Evolutionary conservation across 2,797 vertebrate genomes (phyloP).

Genomic region (Darevskia nairensis): DNA sequence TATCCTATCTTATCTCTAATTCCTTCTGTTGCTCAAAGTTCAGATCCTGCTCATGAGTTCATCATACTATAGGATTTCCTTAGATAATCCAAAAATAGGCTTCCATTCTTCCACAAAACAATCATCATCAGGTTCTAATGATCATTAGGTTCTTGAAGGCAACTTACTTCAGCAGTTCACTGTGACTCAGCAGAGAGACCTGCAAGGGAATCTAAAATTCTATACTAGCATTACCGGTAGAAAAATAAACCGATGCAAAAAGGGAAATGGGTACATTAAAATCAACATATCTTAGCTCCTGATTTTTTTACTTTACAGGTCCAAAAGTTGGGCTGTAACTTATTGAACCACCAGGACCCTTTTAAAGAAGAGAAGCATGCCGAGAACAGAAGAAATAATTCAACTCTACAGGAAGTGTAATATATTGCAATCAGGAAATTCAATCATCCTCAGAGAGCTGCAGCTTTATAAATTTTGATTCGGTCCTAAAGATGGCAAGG

Average conservation of each 20-base stretch:
- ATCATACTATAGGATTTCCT: no score
- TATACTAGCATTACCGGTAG: not conserved
- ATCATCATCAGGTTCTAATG: no score
- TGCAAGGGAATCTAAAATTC: not conserved
- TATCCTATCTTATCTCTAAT: no score
- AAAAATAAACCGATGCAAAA: not conserved
- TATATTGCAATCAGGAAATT: constrained; percentile 32
- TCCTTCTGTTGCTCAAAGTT: no score
- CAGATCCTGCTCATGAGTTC: no score
- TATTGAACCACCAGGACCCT: not conserved
- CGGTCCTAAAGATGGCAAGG: constrained; percentile 45
- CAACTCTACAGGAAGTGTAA: constrained; percentile 1
- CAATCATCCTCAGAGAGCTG: constrained; percentile 19
- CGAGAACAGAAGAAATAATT: not conserved
- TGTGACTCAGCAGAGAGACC: not conserved
- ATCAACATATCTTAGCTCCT: not conserved
- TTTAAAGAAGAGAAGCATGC: not conserved
- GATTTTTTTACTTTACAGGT: constrained; percentile 41
- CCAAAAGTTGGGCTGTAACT: not conserved
- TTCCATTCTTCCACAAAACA: no score
- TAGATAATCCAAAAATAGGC: no score
- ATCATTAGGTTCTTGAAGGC: not conserved
- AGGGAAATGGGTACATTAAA: not conserved
- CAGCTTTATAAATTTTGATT: constrained; percentile 41
- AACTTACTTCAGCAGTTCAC: not conserved